Conservation (phyloP, 2,797 vertebrate species). For the Ptychadena robeensis region DNA sequence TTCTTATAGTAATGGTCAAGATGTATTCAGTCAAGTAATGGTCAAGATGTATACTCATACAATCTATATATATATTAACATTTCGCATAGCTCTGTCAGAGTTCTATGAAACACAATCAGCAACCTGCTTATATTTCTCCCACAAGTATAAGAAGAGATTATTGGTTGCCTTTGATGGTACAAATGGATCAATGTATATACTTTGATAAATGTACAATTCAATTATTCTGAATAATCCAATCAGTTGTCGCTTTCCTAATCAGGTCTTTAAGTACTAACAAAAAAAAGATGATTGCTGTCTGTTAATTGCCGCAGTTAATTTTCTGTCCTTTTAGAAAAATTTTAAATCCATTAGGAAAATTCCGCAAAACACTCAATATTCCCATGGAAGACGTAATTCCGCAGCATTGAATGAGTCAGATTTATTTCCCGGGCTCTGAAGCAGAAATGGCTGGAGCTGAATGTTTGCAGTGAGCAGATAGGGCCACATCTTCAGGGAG, state of each 20-base stretch:
- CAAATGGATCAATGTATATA: background rate
- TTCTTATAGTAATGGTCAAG: too few relatives aligned
- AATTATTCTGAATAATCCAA: background rate
- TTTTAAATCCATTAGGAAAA: slow-evolving; percentile 49
- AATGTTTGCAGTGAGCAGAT: slow-evolving; percentile 58
- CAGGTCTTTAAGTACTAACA: slow-evolving; percentile 8
- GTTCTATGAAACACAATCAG: too few relatives aligned
- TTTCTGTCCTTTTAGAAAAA: slow-evolving; percentile 38
- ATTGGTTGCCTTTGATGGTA: background rate
- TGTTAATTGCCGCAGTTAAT: slow-evolving; percentile 46
- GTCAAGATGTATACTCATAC: too few relatives aligned
- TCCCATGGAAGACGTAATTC: slow-evolving; percentile 58
- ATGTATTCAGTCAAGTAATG: too few relatives aligned
- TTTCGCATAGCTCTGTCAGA: too few relatives aligned
- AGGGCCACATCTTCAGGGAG: slow-evolving; percentile 50
- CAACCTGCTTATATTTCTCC: too few relatives aligned
- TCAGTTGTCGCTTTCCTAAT: background rate
- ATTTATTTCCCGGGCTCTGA: slow-evolving; percentile 51
- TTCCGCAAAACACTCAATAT: slow-evolving; percentile 48
- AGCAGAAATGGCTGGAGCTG: slow-evolving; percentile 47
- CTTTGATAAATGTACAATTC: background rate
- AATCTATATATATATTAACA: too few relatives aligned
- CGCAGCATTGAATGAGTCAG: slow-evolving; percentile 50
- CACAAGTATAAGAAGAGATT: too few relatives aligned
- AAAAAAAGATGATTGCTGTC: slow-evolving; percentile 27